phyloP scores from a whole-genome alignment of 2,888 invertebrate genomes.

The Nephrotoma flavescens region DNA sequence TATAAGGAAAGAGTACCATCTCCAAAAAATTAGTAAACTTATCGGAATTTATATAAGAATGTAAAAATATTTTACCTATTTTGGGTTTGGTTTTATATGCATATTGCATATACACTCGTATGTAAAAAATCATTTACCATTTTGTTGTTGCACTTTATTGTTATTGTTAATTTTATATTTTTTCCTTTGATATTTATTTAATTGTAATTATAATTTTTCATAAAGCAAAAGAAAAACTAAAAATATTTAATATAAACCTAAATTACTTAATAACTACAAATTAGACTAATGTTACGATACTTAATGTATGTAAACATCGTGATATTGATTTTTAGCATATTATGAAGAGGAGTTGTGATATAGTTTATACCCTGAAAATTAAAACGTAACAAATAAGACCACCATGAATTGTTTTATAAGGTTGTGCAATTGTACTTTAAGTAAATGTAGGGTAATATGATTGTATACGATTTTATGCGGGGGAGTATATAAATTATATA shows the following conservation, averaged over 20 bases:
- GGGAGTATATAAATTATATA: neutral
- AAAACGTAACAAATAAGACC: neutral
- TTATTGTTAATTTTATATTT: neutral
- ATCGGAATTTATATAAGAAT: too few relatives aligned
- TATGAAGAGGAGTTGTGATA: neutral
- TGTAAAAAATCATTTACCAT: neutral
- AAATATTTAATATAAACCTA: neutral
- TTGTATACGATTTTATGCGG: neutral
- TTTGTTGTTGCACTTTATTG: neutral
- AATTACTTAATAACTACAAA: neutral
- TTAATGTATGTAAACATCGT: neutral
- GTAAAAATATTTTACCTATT: neutral
- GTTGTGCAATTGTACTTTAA: neutral
- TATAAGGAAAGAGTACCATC: too few relatives aligned
- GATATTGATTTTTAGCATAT: neutral
- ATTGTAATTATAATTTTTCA: neutral
- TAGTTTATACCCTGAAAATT: too few relatives aligned
- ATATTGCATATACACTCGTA: neutral
- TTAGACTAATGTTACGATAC: neutral
- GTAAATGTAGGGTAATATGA: neutral
- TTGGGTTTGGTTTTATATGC: neutral
- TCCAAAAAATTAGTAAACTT: too few relatives aligned
- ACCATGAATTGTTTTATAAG: neutral
- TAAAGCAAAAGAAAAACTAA: neutral
- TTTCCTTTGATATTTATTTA: neutral